These are phyloP conservation scores for Cromileptes altivelis DNA, from an alignment of 2,113 vertebrate species.

Conservation along the genomic window DNA sequence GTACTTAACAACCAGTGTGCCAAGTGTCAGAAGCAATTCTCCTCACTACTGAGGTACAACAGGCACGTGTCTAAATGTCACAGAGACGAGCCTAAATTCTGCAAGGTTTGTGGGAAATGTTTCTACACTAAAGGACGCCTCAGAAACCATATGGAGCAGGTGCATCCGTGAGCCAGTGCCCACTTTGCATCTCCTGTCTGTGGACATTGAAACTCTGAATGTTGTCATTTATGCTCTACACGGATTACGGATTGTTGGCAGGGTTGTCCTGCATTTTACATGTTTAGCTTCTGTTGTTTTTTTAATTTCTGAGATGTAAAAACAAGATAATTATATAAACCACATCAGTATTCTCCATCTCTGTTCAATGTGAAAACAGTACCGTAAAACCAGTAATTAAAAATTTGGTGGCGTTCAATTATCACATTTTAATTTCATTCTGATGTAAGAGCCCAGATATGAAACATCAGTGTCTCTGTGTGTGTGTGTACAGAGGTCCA, in stretches of 20 bases:
- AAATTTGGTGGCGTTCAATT: background rate
- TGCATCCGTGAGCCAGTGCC: background rate
- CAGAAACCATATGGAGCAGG: background rate
- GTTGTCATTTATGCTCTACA: background rate
- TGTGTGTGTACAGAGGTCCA: too few relatives aligned
- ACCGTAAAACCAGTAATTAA: background rate
- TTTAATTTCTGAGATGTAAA: background rate
- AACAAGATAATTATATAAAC: background rate
- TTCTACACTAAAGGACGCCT: background rate
- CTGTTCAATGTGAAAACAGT: background rate
- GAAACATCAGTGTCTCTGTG: background rate
- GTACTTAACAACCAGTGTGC: background rate
- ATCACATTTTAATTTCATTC: background rate
- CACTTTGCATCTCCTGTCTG: background rate
- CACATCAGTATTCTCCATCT: background rate
- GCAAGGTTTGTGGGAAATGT: conserved; percentile 33
- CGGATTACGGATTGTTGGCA: background rate
- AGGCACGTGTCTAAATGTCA: background rate
- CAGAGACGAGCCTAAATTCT: background rate
- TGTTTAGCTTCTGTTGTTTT: background rate
- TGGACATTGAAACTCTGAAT: background rate
- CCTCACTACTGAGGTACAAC: fast-evolving
- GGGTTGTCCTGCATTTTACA: background rate
- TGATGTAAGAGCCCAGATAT: background rate
- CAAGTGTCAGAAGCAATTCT: conserved; percentile 18